Evolutionary conservation across 2,888 invertebrate species (phyloP), one percentile per base, ranked within the genome.

Genomic region (Metellina segmentata): DNA sequence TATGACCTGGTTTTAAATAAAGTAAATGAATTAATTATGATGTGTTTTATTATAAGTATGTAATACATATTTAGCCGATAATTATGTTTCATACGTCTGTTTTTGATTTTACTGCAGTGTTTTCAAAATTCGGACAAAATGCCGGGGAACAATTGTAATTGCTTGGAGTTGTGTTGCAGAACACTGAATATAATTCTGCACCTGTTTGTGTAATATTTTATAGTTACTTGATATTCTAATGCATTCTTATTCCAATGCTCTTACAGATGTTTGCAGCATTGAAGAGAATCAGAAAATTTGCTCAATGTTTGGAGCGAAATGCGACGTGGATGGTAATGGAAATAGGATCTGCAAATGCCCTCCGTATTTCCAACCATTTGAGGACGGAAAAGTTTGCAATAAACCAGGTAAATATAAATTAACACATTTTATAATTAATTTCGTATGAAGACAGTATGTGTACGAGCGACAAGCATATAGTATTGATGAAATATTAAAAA

Each of bases 221-320:
- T n/a, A 34, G 34, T 34, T 34, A 34, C 34, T 34, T 4, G 9
- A 72, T 19, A 7, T n/a, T 34, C 9, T 72, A 72, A 0, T 19
- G 19, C 5, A 49, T 6, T 77, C 1, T 19, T 49, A 16, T 70
- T 16, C 0, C 4, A 20, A 48, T 48, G 7, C 51, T 49, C 16
- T 85, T 87, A 34, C 72, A 91, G 91, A 87, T 49, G 13, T 83
- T 5, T 91, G 91, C 61, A 72, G 69, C 9, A 7, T 83, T 7
- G 87, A 87, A 77, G 86, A 72, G 20, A 87, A 91, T 49, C 87
- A 91, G 16, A 75, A 70, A 53, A 7, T 19, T 1, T 91, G 91
- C 11, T 71, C 87, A 7, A 7, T 72, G 5, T 77, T 78, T 7
- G 83, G 79, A 51, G 91, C 87, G 9, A 34, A 53, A 51, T 91